These are phyloP conservation scores for Rhamphomyia laevipes DNA, from an alignment of 2,888 invertebrate species.

Conservation along the genomic window DNA sequence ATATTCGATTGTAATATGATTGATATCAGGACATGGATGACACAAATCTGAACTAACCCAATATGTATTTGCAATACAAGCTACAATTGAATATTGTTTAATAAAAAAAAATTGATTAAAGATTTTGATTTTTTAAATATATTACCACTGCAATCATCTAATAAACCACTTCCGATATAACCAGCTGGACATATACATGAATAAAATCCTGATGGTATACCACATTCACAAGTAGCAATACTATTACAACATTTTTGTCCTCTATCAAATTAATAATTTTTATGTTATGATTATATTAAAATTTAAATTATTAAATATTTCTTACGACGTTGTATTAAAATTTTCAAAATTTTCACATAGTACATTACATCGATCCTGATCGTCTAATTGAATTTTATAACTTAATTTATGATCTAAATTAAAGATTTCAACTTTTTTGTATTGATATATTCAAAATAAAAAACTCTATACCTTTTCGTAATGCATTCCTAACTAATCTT, in stretches of 20 bases:
- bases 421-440: background rate
- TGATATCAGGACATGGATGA: conserved; percentile 48
- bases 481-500: conserved; percentile 50
- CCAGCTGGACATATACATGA: conserved; percentile 54
- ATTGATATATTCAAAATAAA: background rate
- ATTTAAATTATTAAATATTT: background rate
- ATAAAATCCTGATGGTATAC: conserved; percentile 54
- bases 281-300: no score
- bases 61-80: conserved; percentile 53
- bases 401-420: conserved; percentile 48
- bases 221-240: conserved; percentile 51
- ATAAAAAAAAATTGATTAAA: conserved; percentile 15
- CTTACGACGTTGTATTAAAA: conserved; percentile 3
- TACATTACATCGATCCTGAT: conserved; percentile 40
- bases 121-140: no score
- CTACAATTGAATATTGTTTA: conserved; percentile 30
- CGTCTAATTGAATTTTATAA: conserved; percentile 42
- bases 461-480: conserved; percentile 47
- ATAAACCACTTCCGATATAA: conserved; percentile 51
- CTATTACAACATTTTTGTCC: conserved; percentile 45
- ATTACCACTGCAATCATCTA: conserved; percentile 46
- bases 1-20: conserved; percentile 45
- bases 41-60: conserved; percentile 43
- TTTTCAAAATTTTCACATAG: conserved; percentile 38
- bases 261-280: background rate